phyloP scores from a whole-genome alignment of 2,797 vertebrate genomes.

The Mallotus villosus region DNA sequence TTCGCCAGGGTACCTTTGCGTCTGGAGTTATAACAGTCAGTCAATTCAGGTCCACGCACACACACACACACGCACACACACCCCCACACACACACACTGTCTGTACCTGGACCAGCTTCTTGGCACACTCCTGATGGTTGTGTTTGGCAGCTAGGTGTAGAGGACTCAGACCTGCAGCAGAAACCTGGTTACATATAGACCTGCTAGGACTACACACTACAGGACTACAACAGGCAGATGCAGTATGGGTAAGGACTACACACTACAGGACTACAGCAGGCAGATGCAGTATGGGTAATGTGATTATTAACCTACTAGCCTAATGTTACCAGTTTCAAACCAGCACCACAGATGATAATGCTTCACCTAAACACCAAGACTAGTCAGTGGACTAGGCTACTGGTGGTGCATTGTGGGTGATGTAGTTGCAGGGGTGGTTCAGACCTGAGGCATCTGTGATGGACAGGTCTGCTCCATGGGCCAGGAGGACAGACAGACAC shows the following conservation, averaged over 20 bases:
- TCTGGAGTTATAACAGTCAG: neutral
- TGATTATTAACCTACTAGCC: too few relatives aligned
- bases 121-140: conserved; percentile 86
- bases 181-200: too few relatives aligned
- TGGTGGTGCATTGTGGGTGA: neutral
- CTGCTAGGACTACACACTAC: too few relatives aligned
- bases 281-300: too few relatives aligned
- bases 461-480: conserved; percentile 87
- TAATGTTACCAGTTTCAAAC: neutral
- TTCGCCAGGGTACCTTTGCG: neutral
- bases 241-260: too few relatives aligned
- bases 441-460: conserved; percentile 85
- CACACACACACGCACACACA: neutral
- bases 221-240: too few relatives aligned
- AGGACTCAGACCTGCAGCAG: conserved; percentile 80
- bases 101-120: conserved; percentile 89
- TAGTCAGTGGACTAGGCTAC: too few relatives aligned
- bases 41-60: neutral
- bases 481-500: conserved; percentile 86
- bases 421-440: neutral
- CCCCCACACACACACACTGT: neutral
- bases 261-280: too few relatives aligned
- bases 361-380: too few relatives aligned
- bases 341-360: too few relatives aligned
- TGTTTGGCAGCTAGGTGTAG: conserved; percentile 95